phyloP scores from a whole-genome alignment of 2,113 vertebrate genomes.

The Centropus bengalensis region DNA sequence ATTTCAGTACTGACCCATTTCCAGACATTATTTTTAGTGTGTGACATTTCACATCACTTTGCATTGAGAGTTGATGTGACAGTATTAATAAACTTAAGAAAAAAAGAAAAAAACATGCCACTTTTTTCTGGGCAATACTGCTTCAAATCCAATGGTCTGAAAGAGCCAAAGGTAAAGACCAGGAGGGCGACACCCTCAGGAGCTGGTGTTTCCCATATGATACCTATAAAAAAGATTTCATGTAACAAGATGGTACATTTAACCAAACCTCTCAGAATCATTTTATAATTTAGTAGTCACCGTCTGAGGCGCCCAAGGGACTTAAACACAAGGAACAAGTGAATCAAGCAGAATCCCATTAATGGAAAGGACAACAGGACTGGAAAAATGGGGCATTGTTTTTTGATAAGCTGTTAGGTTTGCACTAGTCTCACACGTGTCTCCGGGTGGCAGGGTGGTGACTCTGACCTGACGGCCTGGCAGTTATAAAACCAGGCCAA shows the following conservation, averaged over 20 bases:
- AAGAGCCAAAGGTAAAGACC: not conserved
- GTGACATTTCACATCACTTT: not conserved
- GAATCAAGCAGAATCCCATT: not conserved
- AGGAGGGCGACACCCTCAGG: not conserved
- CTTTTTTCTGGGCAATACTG: not conserved
- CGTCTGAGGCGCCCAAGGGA: not conserved
- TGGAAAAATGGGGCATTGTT: not conserved
- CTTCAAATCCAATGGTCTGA: not conserved
- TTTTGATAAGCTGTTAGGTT: not conserved
- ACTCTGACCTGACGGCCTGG: not conserved
- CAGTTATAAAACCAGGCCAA: not conserved
- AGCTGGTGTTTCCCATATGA: not conserved
- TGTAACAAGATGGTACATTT: not conserved
- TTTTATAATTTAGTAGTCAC: not conserved
- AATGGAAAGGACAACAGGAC: not conserved
- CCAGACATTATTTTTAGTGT: constrained; percentile 16
- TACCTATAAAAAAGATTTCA: not conserved
- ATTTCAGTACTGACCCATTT: not conserved
- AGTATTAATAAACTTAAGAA: not conserved
- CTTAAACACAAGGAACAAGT: not conserved
- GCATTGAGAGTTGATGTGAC: not conserved
- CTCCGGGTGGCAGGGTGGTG: not conserved
- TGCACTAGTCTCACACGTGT: not conserved
- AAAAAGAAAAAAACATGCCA: not conserved
- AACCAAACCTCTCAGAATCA: not conserved